A percentile compares a stretch with the other conserved stretches of the same genome.
Evolutionary conservation across 92 coral and sea anemone species (phyloP).

Genomic region (Porites lobata): DNA sequence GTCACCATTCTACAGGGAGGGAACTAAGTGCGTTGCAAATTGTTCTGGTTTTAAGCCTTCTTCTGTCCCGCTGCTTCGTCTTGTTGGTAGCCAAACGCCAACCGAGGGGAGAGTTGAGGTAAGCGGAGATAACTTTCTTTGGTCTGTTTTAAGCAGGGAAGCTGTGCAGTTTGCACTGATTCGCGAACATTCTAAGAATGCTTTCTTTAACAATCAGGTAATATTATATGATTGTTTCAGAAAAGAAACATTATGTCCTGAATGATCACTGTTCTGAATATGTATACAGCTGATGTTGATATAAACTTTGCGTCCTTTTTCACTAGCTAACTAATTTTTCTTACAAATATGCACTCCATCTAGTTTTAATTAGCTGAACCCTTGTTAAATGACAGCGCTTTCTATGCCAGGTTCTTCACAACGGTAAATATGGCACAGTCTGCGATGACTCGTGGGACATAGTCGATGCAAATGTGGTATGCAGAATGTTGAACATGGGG

Average conservation of each 20-base stretch:
- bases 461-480: slow-evolving; percentile 74
- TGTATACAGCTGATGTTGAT: no score
- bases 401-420: slow-evolving; percentile 48
- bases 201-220: no score
- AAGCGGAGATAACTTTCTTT: background rate
- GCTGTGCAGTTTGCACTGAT: no score
- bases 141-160: no score
- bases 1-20: slow-evolving; percentile 54
- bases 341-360: no score
- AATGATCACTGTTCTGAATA: no score
- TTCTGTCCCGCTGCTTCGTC: slow-evolving; percentile 57
- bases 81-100: slow-evolving; percentile 62
- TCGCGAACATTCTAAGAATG: no score
- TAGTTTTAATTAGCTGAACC: no score
- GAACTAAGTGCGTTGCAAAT: slow-evolving; percentile 28
- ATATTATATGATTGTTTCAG: no score
- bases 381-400: background rate
- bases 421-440: slow-evolving; percentile 78
- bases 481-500: slow-evolving; percentile 83
- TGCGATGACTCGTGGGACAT: slow-evolving; percentile 85
- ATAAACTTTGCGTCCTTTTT: no score
- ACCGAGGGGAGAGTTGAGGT: slow-evolving; percentile 90
- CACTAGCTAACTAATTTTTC: no score
- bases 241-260: no score
- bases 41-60: slow-evolving; percentile 67